Percentiles rank a stretch among this genome's conserved stretches.
phyloP scores from a whole-genome alignment of 2,113 vertebrate species.

The Merops nubicus region DNA sequence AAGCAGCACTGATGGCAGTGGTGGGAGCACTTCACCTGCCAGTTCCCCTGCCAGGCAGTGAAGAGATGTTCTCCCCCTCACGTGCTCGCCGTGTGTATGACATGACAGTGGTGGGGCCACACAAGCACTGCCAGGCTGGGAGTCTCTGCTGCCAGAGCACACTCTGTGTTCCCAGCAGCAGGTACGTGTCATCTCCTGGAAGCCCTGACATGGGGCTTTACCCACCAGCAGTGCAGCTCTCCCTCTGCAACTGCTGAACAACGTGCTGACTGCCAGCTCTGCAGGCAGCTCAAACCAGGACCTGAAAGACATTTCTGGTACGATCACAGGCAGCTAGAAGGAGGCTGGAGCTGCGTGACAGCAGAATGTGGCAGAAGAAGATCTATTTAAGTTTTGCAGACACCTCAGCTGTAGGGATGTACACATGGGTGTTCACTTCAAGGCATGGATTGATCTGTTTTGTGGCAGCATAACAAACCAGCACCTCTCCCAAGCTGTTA shows the following conservation, averaged over 20 bases:
- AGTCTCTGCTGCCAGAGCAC: neutral
- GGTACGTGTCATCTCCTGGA: neutral
- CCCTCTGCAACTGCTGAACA: neutral
- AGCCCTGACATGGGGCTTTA: neutral
- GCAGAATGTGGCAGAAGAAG: neutral
- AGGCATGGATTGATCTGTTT: conserved; percentile 45
- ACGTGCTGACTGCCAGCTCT: neutral
- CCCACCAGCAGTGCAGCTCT: neutral
- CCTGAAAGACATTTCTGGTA: conserved; percentile 9
- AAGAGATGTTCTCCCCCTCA: neutral
- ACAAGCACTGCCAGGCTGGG: too few species aligned
- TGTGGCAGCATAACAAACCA: conserved; percentile 8
- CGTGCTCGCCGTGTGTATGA: rapidly evolving
- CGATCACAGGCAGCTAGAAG: neutral
- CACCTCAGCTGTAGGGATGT: conserved; percentile 18
- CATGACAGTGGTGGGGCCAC: neutral
- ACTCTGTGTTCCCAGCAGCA: neutral
- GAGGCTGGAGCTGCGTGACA: neutral
- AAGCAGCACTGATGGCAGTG: too few species aligned
- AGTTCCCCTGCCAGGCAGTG: neutral
- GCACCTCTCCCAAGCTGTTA: conserved; percentile 30
- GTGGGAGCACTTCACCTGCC: neutral
- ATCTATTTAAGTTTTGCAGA: conserved; percentile 20
- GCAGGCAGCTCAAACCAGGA: neutral
- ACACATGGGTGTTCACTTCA: conserved; percentile 51